A percentile compares a stretch with the other conserved stretches of the same genome.
phyloP scores from a whole-genome alignment of 2,888 invertebrate genomes.

The Orthosia gracilis region DNA sequence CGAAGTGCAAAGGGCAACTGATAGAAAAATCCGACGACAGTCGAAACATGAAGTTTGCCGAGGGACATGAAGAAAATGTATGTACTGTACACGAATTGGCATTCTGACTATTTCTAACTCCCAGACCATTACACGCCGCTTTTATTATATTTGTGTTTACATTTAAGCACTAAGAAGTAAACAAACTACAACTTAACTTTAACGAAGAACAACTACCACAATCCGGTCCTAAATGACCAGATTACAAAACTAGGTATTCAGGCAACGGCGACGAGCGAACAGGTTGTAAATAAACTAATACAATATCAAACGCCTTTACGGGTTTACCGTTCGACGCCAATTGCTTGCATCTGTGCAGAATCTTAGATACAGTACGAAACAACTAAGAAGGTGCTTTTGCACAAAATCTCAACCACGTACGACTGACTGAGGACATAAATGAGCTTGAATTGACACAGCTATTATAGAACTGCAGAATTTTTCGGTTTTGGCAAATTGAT shows the following conservation, averaged over 20 bases:
- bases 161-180: not conserved
- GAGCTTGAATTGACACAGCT: no score
- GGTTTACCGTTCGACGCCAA: slow-evolving; percentile 70
- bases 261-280: slow-evolving; percentile 51
- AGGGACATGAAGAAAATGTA: no score
- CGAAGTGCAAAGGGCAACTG: no score
- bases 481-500: not conserved
- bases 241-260: slow-evolving; percentile 63
- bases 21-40: no score
- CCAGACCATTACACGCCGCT: not conserved
- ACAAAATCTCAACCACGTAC: no score
- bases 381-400: not conserved
- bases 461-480: no score
- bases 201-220: slow-evolving; percentile 6
- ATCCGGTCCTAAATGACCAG: slow-evolving; percentile 39
- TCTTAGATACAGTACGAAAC: slow-evolving; percentile 11
- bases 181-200: slow-evolving; percentile 12
- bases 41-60: no score
- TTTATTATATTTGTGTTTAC: not conserved
- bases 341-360: slow-evolving; percentile 39
- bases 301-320: slow-evolving; percentile 69
- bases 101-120: no score
- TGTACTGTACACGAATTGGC: no score
- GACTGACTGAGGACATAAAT: no score
- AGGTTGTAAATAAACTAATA: slow-evolving; percentile 69